phyloP scores from a whole-genome alignment of 2,888 invertebrate genomes.

The Drosophila planitibia region DNA sequence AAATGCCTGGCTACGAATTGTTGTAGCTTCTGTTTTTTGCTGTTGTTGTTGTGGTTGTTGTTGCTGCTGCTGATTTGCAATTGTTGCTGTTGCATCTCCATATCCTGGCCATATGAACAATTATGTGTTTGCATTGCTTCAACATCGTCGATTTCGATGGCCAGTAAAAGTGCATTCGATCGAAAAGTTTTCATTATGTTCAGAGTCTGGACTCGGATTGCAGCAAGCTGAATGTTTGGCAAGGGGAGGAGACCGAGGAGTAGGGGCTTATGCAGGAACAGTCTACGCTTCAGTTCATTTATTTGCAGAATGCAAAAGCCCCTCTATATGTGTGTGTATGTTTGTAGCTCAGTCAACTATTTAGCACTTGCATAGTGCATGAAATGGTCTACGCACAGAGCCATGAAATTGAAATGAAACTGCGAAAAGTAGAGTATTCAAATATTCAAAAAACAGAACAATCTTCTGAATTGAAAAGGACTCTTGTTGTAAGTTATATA shows the following conservation, averaged over 20 bases:
- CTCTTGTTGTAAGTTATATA: background rate
- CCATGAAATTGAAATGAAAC: slow-evolving; percentile 82
- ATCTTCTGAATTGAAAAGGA: background rate
- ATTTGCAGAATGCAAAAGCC: slow-evolving; percentile 57
- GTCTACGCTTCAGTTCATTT: slow-evolving; percentile 76
- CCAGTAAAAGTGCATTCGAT: slow-evolving; percentile 73
- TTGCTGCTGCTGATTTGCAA: slow-evolving; percentile 23
- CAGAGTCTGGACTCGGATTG: slow-evolving; percentile 33
- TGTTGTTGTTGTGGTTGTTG: slow-evolving; percentile 20
- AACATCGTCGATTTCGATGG: slow-evolving; percentile 51
- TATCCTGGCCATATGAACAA: slow-evolving; percentile 70
- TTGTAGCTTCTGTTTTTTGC: slow-evolving; percentile 17
- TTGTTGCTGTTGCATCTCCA: slow-evolving; percentile 47
- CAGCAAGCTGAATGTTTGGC: background rate
- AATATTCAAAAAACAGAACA: slow-evolving; percentile 1
- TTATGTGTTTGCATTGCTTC: slow-evolving; percentile 68
- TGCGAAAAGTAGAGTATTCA: slow-evolving; percentile 30
- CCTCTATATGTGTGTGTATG: slow-evolving; percentile 19
- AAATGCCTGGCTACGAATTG: slow-evolving; percentile 44
- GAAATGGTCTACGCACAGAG: slow-evolving; percentile 74
- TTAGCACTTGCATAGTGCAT: slow-evolving; percentile 73
- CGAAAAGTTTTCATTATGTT: slow-evolving; percentile 79
- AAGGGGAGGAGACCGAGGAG: background rate
- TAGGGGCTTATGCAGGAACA: slow-evolving; percentile 38
- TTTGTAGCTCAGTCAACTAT: slow-evolving; percentile 75